phyloP scores from a whole-genome alignment of 2,888 invertebrate genomes.

The Cheilosia vernalis region DNA sequence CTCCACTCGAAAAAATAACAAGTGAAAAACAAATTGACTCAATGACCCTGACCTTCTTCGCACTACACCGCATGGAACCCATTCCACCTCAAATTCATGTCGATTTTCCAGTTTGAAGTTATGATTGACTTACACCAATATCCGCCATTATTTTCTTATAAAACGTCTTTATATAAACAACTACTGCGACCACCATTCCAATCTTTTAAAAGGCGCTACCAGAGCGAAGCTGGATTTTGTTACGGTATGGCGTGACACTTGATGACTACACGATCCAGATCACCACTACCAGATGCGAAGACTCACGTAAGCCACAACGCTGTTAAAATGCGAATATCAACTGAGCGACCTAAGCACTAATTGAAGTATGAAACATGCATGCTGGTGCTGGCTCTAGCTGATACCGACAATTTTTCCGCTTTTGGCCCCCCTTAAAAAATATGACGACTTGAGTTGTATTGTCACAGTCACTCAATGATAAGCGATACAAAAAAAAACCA shows the following conservation, averaged over 20 bases:
- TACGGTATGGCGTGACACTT: background rate
- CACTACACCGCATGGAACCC: constrained; percentile 1
- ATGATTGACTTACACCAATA: constrained; percentile 58
- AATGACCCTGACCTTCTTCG: constrained; percentile 61
- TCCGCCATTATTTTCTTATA: constrained; percentile 35
- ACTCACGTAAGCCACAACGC: constrained; percentile 45
- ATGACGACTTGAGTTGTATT: constrained; percentile 34
- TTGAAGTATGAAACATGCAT: constrained; percentile 28
- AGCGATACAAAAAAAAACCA: constrained; percentile 22
- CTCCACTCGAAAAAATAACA: background rate
- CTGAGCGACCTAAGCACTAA: constrained; percentile 25
- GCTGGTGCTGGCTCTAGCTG: background rate
- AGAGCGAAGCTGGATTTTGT: constrained; percentile 11
- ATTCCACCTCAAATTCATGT: constrained; percentile 20
- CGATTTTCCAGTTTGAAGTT: constrained; percentile 45
- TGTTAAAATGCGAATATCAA: constrained; percentile 22
- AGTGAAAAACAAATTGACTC: constrained; percentile 18
- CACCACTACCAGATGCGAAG: constrained; percentile 10
- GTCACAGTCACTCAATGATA: constrained; percentile 28
- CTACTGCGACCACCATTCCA: constrained; percentile 5
- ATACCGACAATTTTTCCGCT: background rate
- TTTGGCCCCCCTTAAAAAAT: background rate
- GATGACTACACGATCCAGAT: no score
- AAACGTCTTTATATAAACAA: constrained; percentile 15
- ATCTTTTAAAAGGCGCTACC: background rate